A percentile compares a stretch with the other conserved stretches of the same genome.
phyloP scores from a whole-genome alignment of 2,888 invertebrate species.

The Drosophila yooni region DNA sequence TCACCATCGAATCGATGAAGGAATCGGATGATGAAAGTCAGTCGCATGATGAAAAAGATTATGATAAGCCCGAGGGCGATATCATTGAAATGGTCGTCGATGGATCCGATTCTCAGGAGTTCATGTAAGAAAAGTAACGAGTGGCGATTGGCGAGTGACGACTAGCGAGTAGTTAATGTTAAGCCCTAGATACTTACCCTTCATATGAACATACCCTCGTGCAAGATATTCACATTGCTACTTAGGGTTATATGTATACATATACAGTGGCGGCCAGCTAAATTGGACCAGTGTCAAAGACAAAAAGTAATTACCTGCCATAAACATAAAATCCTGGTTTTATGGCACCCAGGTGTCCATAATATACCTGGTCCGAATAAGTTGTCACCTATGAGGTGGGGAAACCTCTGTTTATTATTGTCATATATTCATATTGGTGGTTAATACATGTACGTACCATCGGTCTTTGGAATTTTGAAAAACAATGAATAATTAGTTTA shows the following conservation, averaged over 20 bases:
- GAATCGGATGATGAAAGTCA: constrained; percentile 66
- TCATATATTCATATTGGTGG: too few species aligned
- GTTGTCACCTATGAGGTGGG: too few species aligned
- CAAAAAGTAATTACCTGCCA: too few species aligned
- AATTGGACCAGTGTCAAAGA: too few species aligned
- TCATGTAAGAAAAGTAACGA: constrained; percentile 29
- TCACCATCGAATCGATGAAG: constrained; percentile 68
- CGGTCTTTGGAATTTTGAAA: too few species aligned
- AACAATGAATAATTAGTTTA: background rate
- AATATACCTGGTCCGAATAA: too few species aligned
- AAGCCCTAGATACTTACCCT: constrained; percentile 18
- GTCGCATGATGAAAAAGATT: constrained; percentile 44
- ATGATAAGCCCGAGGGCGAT: constrained; percentile 24
- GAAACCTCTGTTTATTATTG: too few species aligned
- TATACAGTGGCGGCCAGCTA: too few species aligned
- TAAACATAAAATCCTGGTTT: too few species aligned
- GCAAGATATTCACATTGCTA: background rate
- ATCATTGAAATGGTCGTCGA: constrained; percentile 16
- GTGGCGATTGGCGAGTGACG: background rate
- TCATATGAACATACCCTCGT: background rate
- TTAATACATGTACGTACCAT: too few species aligned
- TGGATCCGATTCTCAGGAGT: constrained; percentile 39
- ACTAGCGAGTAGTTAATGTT: constrained; percentile 9
- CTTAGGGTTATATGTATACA: too few species aligned
- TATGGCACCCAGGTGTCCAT: too few species aligned